Percentiles rank a stretch among this genome's conserved stretches.
Evolutionary conservation across 2,797 vertebrate species (phyloP).

Genomic region (Hephaestus fuliginosus): DNA sequence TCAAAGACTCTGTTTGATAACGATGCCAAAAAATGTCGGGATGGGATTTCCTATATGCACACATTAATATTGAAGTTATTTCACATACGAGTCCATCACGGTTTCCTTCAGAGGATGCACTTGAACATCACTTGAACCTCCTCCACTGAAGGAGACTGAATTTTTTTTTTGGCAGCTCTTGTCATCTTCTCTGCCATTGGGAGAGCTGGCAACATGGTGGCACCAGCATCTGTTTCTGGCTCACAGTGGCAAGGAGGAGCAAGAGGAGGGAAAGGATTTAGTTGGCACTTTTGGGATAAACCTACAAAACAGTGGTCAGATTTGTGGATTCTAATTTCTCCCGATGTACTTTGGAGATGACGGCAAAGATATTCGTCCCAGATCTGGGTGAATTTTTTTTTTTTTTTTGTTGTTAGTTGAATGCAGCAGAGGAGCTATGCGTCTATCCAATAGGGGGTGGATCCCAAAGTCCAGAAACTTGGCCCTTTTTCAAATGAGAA

Average conservation of each 20-base stretch:
- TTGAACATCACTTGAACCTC: constrained; percentile 64
- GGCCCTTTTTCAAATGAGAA: constrained; percentile 74
- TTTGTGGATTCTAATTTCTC: constrained; percentile 31
- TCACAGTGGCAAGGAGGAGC: constrained; percentile 56
- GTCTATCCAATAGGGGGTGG: constrained; percentile 36
- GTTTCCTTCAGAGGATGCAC: constrained; percentile 58
- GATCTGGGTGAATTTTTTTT: constrained; percentile 20
- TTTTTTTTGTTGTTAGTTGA: not conserved
- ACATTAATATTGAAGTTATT: constrained; percentile 31
- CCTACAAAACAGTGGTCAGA: constrained; percentile 43
- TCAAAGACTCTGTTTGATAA: constrained; percentile 19
- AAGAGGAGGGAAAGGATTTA: constrained; percentile 57
- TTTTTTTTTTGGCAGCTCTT: constrained; percentile 66
- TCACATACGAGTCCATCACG: constrained; percentile 32
- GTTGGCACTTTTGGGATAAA: constrained; percentile 50
- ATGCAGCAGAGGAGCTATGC: constrained; percentile 15
- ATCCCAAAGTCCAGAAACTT: constrained; percentile 61
- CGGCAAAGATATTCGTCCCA: constrained; percentile 12
- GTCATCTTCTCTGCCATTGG: constrained; percentile 51
- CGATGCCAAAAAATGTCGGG: constrained; percentile 42
- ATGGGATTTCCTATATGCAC: constrained; percentile 24
- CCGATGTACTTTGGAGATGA: constrained; percentile 14
- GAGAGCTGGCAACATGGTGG: constrained; percentile 70
- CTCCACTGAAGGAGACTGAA: constrained; percentile 59
- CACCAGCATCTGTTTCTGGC: constrained; percentile 77